phyloP scores from a whole-genome alignment of 2,888 invertebrate genomes.

The Eudemis profundana region DNA sequence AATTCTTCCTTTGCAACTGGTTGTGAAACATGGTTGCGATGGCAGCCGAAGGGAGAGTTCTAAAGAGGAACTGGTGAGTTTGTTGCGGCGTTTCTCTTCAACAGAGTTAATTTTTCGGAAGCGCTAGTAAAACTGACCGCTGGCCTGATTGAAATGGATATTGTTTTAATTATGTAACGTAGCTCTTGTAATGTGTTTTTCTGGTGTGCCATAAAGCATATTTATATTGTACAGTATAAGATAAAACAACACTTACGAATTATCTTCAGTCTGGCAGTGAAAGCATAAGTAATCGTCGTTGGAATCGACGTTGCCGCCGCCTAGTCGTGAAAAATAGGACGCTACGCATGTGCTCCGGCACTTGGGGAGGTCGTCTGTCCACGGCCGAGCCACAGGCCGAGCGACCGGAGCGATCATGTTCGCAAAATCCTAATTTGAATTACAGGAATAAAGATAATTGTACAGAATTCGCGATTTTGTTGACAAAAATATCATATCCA shows the following conservation, averaged over 20 bases:
- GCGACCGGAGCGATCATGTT: constrained; percentile 63
- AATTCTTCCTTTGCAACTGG: too few relatives aligned
- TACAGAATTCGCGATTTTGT: constrained; percentile 8
- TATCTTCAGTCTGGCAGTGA: constrained; percentile 91
- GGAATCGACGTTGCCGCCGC: constrained; percentile 63
- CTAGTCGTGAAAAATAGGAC: constrained; percentile 87
- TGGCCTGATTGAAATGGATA: too few relatives aligned
- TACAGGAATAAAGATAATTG: background rate
- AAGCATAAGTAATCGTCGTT: constrained; percentile 88
- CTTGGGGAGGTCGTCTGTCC: constrained; percentile 95
- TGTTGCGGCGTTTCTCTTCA: too few relatives aligned
- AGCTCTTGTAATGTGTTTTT: too few relatives aligned
- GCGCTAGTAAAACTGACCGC: too few relatives aligned
- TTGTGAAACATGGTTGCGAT: too few relatives aligned
- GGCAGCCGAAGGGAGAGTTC: too few relatives aligned
- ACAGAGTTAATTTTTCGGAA: too few relatives aligned
- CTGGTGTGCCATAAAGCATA: too few relatives aligned
- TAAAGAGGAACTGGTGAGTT: too few relatives aligned
- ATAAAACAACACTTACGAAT: constrained; percentile 78
- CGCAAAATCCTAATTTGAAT: constrained; percentile 10
- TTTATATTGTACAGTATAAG: too few relatives aligned
- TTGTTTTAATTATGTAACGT: too few relatives aligned
- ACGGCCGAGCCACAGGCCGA: constrained; percentile 72
- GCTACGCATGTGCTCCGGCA: constrained; percentile 93
- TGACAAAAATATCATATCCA: constrained; percentile 30